These are phyloP conservation scores for Brachionus asplanchnoidis DNA, from an alignment of 1,140 invertebrate genomes.

Conservation along the genomic window DNA sequence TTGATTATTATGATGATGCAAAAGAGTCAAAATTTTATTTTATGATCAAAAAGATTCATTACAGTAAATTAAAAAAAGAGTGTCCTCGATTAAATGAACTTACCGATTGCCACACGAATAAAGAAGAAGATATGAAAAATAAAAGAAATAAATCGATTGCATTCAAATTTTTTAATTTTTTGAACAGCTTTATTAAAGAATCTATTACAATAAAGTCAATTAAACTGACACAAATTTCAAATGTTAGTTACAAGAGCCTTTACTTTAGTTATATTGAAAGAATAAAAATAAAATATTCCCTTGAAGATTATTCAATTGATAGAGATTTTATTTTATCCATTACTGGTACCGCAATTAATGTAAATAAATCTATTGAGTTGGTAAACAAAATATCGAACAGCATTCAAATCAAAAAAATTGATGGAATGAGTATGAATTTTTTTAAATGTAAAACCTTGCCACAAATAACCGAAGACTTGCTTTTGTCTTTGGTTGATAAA, in stretches of 20 bases:
- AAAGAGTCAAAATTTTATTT: neutral
- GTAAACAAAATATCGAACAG: neutral
- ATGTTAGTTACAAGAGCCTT: neutral
- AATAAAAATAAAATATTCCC: neutral
- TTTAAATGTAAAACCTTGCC: neutral
- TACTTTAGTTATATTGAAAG: neutral
- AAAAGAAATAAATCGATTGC: neutral
- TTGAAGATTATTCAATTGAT: neutral
- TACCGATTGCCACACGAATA: neutral
- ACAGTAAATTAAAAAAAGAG: neutral
- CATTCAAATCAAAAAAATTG: neutral
- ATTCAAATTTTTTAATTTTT: neutral
- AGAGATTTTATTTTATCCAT: neutral
- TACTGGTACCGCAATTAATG: neutral
- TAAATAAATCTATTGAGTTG: neutral
- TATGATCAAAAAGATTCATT: neutral
- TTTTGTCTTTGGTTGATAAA: neutral
- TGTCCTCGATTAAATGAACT: neutral
- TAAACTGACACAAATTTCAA: neutral
- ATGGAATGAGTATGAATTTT: neutral
- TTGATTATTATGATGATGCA: conserved; percentile 12
- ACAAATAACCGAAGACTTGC: neutral
- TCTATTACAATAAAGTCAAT: neutral
- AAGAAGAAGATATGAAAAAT: neutral
- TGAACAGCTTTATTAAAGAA: neutral